phyloP scores from a whole-genome alignment of 1,140 invertebrate genomes.

The Zaprionus capensis region DNA sequence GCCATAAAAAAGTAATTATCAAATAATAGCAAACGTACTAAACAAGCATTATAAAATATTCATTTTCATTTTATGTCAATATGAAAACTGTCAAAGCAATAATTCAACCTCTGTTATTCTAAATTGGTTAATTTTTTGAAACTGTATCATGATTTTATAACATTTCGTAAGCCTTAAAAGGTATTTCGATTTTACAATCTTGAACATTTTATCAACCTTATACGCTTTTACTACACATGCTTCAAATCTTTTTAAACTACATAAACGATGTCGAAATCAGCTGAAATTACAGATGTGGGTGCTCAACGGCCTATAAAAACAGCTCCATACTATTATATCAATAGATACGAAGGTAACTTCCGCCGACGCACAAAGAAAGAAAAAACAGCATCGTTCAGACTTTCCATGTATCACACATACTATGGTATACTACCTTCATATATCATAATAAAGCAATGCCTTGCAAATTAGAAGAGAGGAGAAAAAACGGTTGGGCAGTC shows the following conservation, averaged over 20 bases:
- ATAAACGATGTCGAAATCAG: not conserved
- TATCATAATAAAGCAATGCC: conserved; percentile 23
- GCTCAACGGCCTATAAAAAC: conserved; percentile 17
- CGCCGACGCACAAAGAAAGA: conserved; percentile 20
- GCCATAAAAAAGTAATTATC: not conserved
- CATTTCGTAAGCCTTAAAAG: not conserved
- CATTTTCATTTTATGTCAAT: not conserved
- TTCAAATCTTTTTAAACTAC: conserved; percentile 5
- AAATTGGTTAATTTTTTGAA: not conserved
- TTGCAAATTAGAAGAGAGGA: conserved; percentile 55
- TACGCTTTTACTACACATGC: not conserved
- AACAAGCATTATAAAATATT: not conserved
- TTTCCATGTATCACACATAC: conserved; percentile 26
- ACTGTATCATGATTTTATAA: not conserved
- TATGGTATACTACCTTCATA: not conserved
- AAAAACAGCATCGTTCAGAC: conserved; percentile 13
- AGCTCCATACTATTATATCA: conserved; percentile 16
- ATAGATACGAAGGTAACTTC: conserved; percentile 22
- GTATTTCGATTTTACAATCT: not conserved
- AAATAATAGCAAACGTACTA: not conserved
- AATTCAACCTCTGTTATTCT: not conserved
- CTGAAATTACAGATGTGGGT: conserved; percentile 8
- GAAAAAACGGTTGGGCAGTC: conserved; percentile 51
- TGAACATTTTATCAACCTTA: not conserved
- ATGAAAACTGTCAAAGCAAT: not conserved